These are phyloP conservation scores for Aelia acuminata DNA, from an alignment of 2,888 invertebrate species.

Conservation along the genomic window DNA sequence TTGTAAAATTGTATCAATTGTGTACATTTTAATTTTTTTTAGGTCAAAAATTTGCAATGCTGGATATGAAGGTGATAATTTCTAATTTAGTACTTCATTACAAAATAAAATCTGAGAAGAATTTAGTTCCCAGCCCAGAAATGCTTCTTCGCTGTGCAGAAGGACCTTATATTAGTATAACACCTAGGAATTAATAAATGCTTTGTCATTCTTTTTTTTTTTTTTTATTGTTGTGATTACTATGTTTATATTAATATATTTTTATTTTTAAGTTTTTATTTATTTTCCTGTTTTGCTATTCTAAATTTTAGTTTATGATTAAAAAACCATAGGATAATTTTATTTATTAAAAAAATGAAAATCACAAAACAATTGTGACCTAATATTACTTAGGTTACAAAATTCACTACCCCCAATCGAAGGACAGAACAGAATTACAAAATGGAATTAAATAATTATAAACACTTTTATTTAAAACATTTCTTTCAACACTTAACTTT, in stretches of 20 bases:
- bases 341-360: too few relatives aligned
- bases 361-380: too few relatives aligned
- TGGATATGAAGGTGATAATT: constrained; percentile 24
- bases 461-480: too few relatives aligned
- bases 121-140: neutral
- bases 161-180: neutral
- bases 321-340: too few relatives aligned
- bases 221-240: neutral
- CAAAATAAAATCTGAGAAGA: constrained; percentile 25
- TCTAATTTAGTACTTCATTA: constrained; percentile 6
- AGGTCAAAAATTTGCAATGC: constrained; percentile 36
- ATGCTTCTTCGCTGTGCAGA: constrained; percentile 26
- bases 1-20: too few relatives aligned
- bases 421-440: too few relatives aligned
- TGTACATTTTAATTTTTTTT: too few relatives aligned
- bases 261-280: neutral
- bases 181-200: neutral
- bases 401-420: too few relatives aligned
- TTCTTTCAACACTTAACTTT: too few relatives aligned
- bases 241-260: neutral
- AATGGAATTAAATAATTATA: too few relatives aligned
- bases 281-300: neutral
- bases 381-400: too few relatives aligned
- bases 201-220: neutral
- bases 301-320: neutral